Evolutionary conservation across 2,888 invertebrate genomes (phyloP).

Genomic region (Cremastinae sp.): DNA sequence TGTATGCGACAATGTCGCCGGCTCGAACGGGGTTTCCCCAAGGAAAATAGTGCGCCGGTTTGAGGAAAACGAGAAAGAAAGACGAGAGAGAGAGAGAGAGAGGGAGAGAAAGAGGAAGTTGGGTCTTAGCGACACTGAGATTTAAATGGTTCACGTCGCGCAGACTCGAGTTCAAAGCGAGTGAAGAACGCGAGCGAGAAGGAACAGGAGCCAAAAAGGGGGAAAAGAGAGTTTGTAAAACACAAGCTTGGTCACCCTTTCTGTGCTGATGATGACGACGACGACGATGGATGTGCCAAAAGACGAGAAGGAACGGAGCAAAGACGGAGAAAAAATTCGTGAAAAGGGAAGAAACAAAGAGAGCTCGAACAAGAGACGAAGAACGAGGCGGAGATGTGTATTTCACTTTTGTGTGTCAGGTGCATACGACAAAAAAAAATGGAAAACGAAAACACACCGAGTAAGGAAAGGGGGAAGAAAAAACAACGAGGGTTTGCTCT

Average conservation of each 20-base stretch:
- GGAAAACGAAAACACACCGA: too few relatives aligned
- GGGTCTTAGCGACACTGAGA: constrained; percentile 65
- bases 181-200: constrained; percentile 53
- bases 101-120: constrained; percentile 36
- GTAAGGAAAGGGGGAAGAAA: too few relatives aligned
- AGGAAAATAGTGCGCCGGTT: constrained; percentile 40
- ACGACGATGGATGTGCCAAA: constrained; percentile 19
- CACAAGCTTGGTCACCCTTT: constrained; percentile 32
- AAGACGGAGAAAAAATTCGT: constrained; percentile 19
- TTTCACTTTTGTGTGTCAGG: constrained; percentile 28
- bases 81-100: constrained; percentile 25
- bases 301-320: constrained; percentile 20
- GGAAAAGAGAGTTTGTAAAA: constrained; percentile 45
- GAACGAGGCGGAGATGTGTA: constrained; percentile 15
- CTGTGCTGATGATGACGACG: constrained; percentile 24
- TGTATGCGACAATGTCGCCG: neutral
- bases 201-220: constrained; percentile 32
- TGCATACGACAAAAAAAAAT: constrained; percentile 21
- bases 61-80: neutral
- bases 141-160: constrained; percentile 65
- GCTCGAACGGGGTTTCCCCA: constrained; percentile 2
- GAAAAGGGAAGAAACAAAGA: constrained; percentile 8
- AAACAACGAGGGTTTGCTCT: constrained; percentile 17
- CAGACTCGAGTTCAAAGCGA: constrained; percentile 52
- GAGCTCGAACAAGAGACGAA: neutral